These are phyloP conservation scores for Cinclus cinclus DNA, from an alignment of 2,113 vertebrate genomes.

Conservation along the genomic window DNA sequence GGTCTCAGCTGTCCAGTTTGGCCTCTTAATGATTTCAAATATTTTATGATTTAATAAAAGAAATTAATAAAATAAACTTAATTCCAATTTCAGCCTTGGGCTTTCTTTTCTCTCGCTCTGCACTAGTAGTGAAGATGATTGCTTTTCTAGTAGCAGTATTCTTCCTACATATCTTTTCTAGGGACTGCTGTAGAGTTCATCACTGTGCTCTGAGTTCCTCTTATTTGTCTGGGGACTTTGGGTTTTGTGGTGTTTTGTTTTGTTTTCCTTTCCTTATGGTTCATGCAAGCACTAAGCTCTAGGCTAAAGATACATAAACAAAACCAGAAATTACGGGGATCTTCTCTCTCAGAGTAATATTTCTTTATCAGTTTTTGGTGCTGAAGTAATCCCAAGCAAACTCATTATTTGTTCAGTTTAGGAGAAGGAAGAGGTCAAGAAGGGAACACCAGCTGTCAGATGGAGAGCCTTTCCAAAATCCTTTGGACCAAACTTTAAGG, in stretches of 20 bases:
- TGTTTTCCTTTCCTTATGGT: not conserved
- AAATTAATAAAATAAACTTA: conserved; percentile 13
- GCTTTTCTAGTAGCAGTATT: conserved; percentile 15
- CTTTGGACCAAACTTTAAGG: not conserved
- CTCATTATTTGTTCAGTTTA: not conserved
- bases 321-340: not conserved
- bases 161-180: not conserved
- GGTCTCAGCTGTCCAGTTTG: not conserved
- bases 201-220: not conserved
- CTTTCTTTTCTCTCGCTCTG: not conserved
- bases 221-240: conserved; percentile 13
- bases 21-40: not conserved
- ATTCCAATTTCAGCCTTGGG: not conserved
- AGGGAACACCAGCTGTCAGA: not conserved
- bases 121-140: not conserved
- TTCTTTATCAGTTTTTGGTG: not conserved
- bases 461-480: not conserved
- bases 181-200: not conserved
- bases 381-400: not conserved
- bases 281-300: not conserved
- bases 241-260: not conserved
- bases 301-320: not conserved
- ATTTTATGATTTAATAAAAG: conserved; percentile 20
- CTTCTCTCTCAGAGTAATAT: conserved; percentile 1
- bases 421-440: not conserved